phyloP scores from a whole-genome alignment of 2,888 invertebrate species.

The Nephrotoma flavescens region DNA sequence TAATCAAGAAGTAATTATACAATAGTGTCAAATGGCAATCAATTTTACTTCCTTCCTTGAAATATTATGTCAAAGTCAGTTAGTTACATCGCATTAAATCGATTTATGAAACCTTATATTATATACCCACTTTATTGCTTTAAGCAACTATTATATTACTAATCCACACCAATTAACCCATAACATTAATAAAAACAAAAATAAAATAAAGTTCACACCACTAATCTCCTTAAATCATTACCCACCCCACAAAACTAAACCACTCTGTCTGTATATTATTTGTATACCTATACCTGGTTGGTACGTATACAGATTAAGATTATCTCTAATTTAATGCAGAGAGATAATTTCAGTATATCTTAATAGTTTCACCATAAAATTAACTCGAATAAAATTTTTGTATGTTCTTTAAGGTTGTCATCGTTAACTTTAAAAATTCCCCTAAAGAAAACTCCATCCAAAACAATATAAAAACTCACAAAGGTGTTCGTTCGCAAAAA shows the following conservation, averaged over 20 bases:
- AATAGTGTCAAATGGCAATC: no score
- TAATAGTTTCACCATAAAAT: background rate
- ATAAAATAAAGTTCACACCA: background rate
- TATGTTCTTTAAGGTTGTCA: background rate
- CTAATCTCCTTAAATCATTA: background rate
- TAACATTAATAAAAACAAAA: background rate
- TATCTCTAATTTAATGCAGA: background rate
- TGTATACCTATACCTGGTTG: background rate
- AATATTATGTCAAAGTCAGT: background rate
- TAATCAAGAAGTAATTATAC: no score
- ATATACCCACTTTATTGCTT: background rate
- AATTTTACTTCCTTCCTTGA: no score
- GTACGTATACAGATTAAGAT: background rate
- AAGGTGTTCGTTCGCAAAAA: background rate
- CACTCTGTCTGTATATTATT: background rate
- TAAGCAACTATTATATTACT: background rate
- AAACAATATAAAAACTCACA: background rate
- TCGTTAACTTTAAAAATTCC: background rate
- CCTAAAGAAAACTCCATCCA: background rate
- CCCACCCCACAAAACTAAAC: background rate
- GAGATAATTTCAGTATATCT: background rate
- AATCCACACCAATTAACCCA: background rate
- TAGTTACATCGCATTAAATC: background rate
- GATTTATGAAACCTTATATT: background rate
- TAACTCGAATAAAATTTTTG: background rate